Percentiles rank a stretch among this genome's conserved stretches.
Evolutionary conservation across 2,797 vertebrate genomes (phyloP).

Genomic region (Octomys mimax): DNA sequence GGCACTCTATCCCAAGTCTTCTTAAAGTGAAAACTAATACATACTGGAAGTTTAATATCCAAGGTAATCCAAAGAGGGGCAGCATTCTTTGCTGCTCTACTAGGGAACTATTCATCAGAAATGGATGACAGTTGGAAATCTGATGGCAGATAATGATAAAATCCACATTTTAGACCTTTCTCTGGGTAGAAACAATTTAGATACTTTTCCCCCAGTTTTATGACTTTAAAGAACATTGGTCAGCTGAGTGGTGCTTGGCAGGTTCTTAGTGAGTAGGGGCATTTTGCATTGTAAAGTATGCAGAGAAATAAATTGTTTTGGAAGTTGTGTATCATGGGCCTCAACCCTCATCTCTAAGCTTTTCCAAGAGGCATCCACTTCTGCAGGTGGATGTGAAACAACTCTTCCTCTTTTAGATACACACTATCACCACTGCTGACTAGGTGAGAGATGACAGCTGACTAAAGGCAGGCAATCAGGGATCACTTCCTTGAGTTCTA

Average conservation of each 20-base stretch:
- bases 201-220: not conserved
- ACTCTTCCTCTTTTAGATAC: not conserved
- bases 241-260: not conserved
- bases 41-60: not conserved
- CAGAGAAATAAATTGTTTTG: not conserved
- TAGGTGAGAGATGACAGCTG: not conserved
- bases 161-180: not conserved
- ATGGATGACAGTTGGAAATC: not conserved
- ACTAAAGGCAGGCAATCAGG: not conserved
- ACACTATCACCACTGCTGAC: not conserved
- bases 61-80: not conserved
- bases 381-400: not conserved
- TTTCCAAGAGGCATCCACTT: not conserved
- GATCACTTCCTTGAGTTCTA: constrained; percentile 5
- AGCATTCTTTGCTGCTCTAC: not conserved
- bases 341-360: not conserved
- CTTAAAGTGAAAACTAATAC: not conserved
- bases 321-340: not conserved
- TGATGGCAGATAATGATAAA: not conserved
- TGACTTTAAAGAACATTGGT: not conserved
- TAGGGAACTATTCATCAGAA: not conserved
- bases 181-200: not conserved
- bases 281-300: not conserved
- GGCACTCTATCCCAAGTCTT: not conserved
- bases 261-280: not conserved